Conservation (phyloP, 2,888 invertebrate genomes). For the Cosmia pyralina region DNA sequence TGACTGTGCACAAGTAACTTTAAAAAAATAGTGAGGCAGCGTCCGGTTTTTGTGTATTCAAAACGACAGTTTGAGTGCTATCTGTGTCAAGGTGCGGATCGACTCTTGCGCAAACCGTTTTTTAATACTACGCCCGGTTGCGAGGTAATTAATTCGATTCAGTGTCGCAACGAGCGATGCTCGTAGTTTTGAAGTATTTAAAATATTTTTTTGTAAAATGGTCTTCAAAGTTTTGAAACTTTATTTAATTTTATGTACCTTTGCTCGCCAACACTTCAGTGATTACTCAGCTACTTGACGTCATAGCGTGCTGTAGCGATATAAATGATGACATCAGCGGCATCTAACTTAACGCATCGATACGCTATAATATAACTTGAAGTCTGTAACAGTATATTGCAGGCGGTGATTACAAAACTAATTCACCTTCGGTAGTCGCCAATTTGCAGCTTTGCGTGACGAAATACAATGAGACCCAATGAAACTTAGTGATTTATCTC, state of each 20-base stretch:
- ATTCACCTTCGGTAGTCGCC: constrained; percentile 1
- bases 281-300: constrained; percentile 60
- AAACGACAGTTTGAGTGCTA: constrained; percentile 88
- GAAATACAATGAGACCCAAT: constrained; percentile 23
- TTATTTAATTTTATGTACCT: constrained; percentile 22
- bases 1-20: constrained; percentile 66
- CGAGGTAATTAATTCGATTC: constrained; percentile 90
- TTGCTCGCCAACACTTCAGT: constrained; percentile 24
- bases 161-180: constrained; percentile 87
- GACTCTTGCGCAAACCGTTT: constrained; percentile 89
- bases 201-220: constrained; percentile 65
- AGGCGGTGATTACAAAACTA: constrained; percentile 25
- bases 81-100: constrained; percentile 90
- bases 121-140: constrained; percentile 89
- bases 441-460: constrained; percentile 24
- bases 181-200: constrained; percentile 81
- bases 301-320: constrained; percentile 52
- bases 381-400: constrained; percentile 22
- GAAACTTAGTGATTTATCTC: background rate
- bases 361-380: constrained; percentile 37
- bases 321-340: constrained; percentile 61
- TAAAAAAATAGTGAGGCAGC: constrained; percentile 84
- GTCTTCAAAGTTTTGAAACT: constrained; percentile 58
- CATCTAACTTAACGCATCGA: constrained; percentile 46
- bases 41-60: constrained; percentile 90